Conservation (phyloP, 2,113 vertebrate species). For the Otocyon megalotis region DNA sequence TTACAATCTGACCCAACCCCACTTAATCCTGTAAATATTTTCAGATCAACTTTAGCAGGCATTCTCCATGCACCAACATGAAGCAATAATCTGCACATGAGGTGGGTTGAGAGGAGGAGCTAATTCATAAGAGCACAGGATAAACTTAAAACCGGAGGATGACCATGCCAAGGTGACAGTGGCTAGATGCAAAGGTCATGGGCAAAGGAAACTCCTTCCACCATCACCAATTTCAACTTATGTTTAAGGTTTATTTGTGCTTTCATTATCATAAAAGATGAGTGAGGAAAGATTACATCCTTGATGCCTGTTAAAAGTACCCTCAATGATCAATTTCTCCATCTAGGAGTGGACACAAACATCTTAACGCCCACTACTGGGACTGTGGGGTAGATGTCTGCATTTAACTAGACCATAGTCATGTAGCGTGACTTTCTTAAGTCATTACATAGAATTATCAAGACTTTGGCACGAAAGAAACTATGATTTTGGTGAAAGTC, state of each 20-base stretch:
- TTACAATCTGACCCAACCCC: background rate
- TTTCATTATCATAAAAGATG: background rate
- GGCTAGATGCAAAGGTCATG: background rate
- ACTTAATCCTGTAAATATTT: background rate
- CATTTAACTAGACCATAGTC: background rate
- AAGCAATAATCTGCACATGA: background rate
- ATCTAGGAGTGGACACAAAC: background rate
- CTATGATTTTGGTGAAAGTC: background rate
- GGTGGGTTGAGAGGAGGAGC: background rate
- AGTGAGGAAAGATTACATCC: background rate
- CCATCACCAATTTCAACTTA: background rate
- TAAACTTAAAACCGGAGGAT: background rate
- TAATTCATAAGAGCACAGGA: background rate
- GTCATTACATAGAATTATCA: background rate
- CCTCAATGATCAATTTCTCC: rapidly evolving
- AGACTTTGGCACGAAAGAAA: background rate
- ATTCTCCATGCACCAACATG: background rate
- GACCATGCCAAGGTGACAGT: background rate
- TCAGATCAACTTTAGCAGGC: background rate
- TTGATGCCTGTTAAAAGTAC: background rate
- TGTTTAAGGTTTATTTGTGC: background rate
- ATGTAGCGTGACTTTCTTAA: background rate
- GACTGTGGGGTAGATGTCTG: background rate
- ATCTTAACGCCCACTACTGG: background rate
- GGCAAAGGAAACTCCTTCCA: background rate